Conservation (phyloP, 1,140 invertebrate species). For the Pachypsylla venusta region DNA sequence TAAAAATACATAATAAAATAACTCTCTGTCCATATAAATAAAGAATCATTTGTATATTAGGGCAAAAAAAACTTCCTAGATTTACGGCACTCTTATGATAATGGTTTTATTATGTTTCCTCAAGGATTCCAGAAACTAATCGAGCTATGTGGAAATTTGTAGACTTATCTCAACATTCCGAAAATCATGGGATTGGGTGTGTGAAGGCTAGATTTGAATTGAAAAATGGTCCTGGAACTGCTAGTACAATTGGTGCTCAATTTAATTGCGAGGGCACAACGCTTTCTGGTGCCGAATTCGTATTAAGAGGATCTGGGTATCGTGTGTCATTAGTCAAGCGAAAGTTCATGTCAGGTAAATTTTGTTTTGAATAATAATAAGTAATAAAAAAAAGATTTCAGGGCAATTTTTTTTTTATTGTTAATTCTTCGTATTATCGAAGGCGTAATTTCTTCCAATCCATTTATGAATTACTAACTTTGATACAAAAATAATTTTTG, state of each 20-base stretch:
- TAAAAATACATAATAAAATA: background rate
- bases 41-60: no score
- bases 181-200: slow-evolving; percentile 75
- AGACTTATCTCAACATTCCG: slow-evolving; percentile 75
- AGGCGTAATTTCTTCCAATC: no score
- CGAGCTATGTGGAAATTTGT: slow-evolving; percentile 81
- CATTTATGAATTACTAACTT: no score
- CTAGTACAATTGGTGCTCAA: slow-evolving; percentile 71
- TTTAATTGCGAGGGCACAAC: slow-evolving; percentile 93
- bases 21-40: no score
- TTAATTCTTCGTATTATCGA: no score
- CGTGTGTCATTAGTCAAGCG: slow-evolving; percentile 85
- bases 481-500: no score
- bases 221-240: slow-evolving; percentile 58
- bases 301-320: slow-evolving; percentile 74
- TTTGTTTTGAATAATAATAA: no score
- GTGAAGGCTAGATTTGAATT: slow-evolving; percentile 79
- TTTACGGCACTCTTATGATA: background rate
- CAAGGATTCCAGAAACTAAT: slow-evolving; percentile 60
- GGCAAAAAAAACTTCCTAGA: background rate
- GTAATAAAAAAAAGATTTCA: no score
- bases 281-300: slow-evolving; percentile 84
- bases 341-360: slow-evolving; percentile 78
- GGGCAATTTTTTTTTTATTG: no score
- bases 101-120: slow-evolving; percentile 15